phyloP scores from a whole-genome alignment of 2,113 vertebrate genomes.

The Cryptotis parvus region DNA sequence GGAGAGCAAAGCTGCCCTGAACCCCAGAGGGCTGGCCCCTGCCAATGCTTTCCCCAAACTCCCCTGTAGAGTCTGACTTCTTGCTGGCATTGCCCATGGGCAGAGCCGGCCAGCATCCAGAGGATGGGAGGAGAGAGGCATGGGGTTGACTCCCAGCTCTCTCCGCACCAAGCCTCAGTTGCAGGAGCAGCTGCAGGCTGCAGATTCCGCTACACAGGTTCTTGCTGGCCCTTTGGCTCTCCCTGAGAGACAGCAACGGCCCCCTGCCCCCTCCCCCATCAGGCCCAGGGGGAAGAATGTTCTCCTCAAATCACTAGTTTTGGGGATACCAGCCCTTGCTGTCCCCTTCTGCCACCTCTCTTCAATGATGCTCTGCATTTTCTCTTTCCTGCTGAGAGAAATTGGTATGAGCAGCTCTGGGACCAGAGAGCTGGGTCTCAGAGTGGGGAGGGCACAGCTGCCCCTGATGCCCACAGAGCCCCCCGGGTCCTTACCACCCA shows the following conservation, averaged over 20 bases:
- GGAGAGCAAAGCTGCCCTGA: background rate
- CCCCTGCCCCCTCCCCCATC: background rate
- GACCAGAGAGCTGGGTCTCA: background rate
- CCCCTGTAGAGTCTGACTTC: background rate
- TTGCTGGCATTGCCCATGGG: background rate
- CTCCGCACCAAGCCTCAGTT: background rate
- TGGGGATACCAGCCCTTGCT: background rate
- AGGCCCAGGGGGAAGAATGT: background rate
- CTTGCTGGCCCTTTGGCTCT: background rate
- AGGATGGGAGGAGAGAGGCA: background rate
- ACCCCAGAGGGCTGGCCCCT: background rate
- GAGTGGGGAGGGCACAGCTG: background rate
- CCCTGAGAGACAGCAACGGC: background rate
- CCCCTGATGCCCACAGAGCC: background rate
- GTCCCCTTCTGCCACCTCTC: background rate
- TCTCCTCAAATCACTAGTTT: background rate
- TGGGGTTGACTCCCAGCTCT: background rate
- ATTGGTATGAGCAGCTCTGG: background rate
- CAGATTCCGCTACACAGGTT: background rate
- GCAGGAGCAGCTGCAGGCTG: background rate
- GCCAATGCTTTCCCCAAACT: background rate
- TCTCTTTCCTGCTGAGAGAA: background rate
- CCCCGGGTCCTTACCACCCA: background rate
- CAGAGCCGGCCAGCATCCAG: background rate
- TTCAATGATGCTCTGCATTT: background rate